These are phyloP conservation scores for Xylota segnis DNA, from an alignment of 2,888 invertebrate species.

Conservation along the genomic window DNA sequence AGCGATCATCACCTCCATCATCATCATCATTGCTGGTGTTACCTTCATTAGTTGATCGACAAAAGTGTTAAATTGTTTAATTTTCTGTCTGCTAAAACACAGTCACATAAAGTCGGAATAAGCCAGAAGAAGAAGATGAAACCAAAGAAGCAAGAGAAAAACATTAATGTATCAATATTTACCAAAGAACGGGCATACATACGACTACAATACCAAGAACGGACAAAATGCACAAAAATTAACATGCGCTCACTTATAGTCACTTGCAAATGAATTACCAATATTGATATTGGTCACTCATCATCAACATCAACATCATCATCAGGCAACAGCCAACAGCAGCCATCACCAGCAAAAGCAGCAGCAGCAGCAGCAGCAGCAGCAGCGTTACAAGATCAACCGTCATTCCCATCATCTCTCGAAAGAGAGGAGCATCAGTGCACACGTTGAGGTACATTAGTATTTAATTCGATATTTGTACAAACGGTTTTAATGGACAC, in stretches of 20 bases:
- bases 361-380: constrained; percentile 17
- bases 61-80: constrained; percentile 77
- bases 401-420: constrained; percentile 42
- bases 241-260: constrained; percentile 71
- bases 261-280: constrained; percentile 76
- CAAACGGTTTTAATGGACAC: constrained; percentile 76
- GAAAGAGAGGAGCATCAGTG: constrained; percentile 14
- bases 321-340: constrained; percentile 40
- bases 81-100: constrained; percentile 77
- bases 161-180: constrained; percentile 72
- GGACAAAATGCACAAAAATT: constrained; percentile 49
- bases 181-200: constrained; percentile 70
- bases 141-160: constrained; percentile 29
- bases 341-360: constrained; percentile 24
- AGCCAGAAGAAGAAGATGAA: constrained; percentile 7
- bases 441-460: constrained; percentile 73
- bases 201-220: constrained; percentile 28
- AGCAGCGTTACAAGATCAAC: constrained; percentile 24
- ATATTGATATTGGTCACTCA: constrained; percentile 76
- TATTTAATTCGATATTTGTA: constrained; percentile 76
- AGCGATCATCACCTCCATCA: constrained; percentile 42
- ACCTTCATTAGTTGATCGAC: constrained; percentile 69
- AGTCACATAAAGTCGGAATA: constrained; percentile 24
- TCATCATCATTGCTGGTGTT: constrained; percentile 22
- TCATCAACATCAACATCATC: constrained; percentile 69